A percentile compares a stretch with the other conserved stretches of the same genome.
These are phyloP conservation scores for Drosophila seguyi DNA, from an alignment of 1,140 invertebrate species.

Conservation along the genomic window DNA sequence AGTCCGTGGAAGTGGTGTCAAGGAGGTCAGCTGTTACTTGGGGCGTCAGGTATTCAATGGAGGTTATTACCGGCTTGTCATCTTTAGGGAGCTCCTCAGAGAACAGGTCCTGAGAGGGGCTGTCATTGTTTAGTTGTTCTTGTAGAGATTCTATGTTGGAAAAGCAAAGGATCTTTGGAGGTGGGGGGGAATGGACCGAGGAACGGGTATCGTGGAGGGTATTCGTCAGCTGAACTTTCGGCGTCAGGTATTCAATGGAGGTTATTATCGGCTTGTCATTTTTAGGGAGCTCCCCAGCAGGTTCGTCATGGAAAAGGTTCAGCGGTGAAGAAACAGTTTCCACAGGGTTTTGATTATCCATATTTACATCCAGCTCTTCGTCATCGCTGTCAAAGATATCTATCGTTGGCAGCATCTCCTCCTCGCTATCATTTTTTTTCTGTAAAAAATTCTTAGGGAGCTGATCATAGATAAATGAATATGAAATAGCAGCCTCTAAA, in stretches of 20 bases:
- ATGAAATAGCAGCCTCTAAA: background rate
- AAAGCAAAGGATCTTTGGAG: slow-evolving; percentile 40
- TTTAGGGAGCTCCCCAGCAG: background rate
- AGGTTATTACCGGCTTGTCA: background rate
- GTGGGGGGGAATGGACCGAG: background rate
- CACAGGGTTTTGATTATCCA: background rate
- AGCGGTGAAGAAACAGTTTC: background rate
- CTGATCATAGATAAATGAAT: background rate
- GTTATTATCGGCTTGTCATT: background rate
- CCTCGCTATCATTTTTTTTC: background rate
- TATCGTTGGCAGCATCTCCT: background rate
- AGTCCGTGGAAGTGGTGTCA: background rate
- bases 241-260: slow-evolving; percentile 28
- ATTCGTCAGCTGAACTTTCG: background rate
- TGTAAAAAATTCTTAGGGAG: background rate
- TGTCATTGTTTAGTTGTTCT: too few relatives aligned
- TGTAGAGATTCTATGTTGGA: slow-evolving; percentile 1
- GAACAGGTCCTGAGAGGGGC: too few relatives aligned
- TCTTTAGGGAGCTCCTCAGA: background rate
- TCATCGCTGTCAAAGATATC: background rate
- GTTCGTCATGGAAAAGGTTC: background rate
- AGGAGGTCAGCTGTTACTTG: background rate
- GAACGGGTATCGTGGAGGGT: background rate
- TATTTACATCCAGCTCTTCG: background rate
- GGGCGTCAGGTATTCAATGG: slow-evolving; percentile 32